phyloP scores from a whole-genome alignment of 2,113 vertebrate genomes.

The Phasianus colchicus region DNA sequence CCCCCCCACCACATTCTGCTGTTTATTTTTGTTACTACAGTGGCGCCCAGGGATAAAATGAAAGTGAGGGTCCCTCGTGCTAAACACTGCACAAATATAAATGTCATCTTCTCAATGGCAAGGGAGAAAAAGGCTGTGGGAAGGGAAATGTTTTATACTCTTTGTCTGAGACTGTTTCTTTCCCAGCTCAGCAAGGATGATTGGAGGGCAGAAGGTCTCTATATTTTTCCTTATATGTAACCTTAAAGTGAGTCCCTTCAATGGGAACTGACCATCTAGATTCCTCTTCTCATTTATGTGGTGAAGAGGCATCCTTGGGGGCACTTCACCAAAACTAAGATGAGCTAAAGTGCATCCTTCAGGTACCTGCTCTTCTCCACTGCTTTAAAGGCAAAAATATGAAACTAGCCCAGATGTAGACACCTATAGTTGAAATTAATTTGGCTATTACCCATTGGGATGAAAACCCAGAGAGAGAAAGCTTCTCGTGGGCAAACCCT shows the following conservation, averaged over 20 bases:
- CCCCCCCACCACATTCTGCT: neutral
- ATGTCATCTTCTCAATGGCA: conserved; percentile 15
- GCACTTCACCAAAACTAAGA: neutral
- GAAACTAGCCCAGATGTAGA: neutral
- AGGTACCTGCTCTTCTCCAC: neutral
- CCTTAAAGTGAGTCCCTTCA: neutral
- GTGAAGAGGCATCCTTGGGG: neutral
- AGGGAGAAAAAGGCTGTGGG: conserved; percentile 32
- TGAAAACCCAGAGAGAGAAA: neutral
- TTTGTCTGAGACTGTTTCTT: neutral
- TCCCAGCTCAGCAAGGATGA: conserved; percentile 6
- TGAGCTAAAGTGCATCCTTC: neutral
- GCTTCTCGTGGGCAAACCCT: neutral
- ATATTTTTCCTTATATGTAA: neutral
- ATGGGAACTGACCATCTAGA: neutral
- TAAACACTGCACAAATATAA: neutral
- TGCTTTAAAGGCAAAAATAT: neutral
- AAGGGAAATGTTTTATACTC: conserved; percentile 8
- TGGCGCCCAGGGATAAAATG: neutral
- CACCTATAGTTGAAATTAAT: neutral
- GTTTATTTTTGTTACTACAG: conserved; percentile 41
- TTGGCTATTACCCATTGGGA: neutral
- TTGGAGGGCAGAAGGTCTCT: neutral
- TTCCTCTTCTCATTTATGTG: neutral
- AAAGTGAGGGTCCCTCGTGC: neutral